Base-by-base conservation (phyloP, 92 coral and sea anemone species). In the Metridium senile region DNA sequence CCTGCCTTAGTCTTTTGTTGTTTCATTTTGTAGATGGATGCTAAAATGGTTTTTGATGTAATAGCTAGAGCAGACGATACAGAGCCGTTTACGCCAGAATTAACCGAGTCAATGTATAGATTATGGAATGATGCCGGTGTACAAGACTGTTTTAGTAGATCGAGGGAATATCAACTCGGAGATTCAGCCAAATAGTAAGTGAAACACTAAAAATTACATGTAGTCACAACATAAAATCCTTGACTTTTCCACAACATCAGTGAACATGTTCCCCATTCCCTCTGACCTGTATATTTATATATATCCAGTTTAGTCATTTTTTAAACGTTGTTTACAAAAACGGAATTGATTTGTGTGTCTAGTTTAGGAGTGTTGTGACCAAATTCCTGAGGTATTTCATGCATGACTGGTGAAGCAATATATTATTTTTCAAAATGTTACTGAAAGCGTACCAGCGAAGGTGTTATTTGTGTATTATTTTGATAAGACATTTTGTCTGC, bases 171-270 rank as follows among this genome's bases (percentile, higher is more conserved):
- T 82, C 99, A 96, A 23, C 97, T 96, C 46, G 90, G 92, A 66
- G 99, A 96, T 74, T 96, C 99, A 28, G 97, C 99, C 59, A 93
- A 84, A 92, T 96, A 96, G 99, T 96, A 83, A 93, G 99, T 89
- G 35, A 68, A 74, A 66, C 59, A 64, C 35, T 11, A 66, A 51
- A 63, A 18, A 32, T 65, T 25, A 26, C 34, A 65, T 65, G 13
- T 45, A 45, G 51, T 45, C 51, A 45, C 17, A 45, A 45, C 23
- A 4, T 54, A 39, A 4, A 39, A 4, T 13, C 49, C 49, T 39
- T 13, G 49, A 39, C 8, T 39, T 39, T 39, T 39, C 8, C n/a
- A n/a, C n/a, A n/a, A n/a, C 13, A 23, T 23, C 66, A 22, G 30
- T 10, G 66, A 2, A 59, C 11, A 7, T 22, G 11, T 26, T 7